A percentile compares a stretch with the other conserved stretches of the same genome.
phyloP scores from a whole-genome alignment of 2,797 vertebrate species.

The Denticeps clupeoides region DNA sequence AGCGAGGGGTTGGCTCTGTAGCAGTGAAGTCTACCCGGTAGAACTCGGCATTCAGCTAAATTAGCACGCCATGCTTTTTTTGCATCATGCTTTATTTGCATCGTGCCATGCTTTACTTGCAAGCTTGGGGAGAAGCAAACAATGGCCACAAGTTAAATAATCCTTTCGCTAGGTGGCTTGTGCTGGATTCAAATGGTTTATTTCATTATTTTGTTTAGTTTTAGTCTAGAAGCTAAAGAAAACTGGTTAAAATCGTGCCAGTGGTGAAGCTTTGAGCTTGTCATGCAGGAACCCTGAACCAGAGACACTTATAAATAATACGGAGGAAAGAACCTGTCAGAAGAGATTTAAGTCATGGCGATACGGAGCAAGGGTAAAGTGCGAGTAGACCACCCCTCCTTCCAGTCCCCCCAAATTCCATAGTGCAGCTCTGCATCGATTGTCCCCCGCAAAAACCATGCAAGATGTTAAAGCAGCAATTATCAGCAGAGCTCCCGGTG shows the following conservation, averaged over 20 bases:
- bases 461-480: slow-evolving; percentile 10
- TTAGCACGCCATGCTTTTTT: too few relatives aligned
- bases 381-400: slow-evolving; percentile 9
- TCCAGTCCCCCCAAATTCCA: slow-evolving; percentile 9
- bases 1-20: too few relatives aligned
- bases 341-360: slow-evolving; percentile 40
- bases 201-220: too few relatives aligned
- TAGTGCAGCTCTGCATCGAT: slow-evolving; percentile 4
- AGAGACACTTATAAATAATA: slow-evolving; percentile 60
- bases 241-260: slow-evolving; percentile 39
- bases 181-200: too few relatives aligned
- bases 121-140: too few relatives aligned
- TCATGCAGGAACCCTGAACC: slow-evolving; percentile 41
- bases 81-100: too few relatives aligned
- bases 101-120: too few relatives aligned
- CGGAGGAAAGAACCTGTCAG: slow-evolving; percentile 49
- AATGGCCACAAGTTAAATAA: too few relatives aligned
- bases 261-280: slow-evolving; percentile 34
- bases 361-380: slow-evolving; percentile 37
- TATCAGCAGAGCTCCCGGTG: background rate
- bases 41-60: too few relatives aligned
- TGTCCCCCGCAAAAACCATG: slow-evolving; percentile 5
- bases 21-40: too few relatives aligned
- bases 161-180: too few relatives aligned
- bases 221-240: slow-evolving; percentile 29